A percentile compares a stretch with the other conserved stretches of the same genome.
Conservation (phyloP, 2,888 invertebrate species). For the Watsonalla binaria region DNA sequence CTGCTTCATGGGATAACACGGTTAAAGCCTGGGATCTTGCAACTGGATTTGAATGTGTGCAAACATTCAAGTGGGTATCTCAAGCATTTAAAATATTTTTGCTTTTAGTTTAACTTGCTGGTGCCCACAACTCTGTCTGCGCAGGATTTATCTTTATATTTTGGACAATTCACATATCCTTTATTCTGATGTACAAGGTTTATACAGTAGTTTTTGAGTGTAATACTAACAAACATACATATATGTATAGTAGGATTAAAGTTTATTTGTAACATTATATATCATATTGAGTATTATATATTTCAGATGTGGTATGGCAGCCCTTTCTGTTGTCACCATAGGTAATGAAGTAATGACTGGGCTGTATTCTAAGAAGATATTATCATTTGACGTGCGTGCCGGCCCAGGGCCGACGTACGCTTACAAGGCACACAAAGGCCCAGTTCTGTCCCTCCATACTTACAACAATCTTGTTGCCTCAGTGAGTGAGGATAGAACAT, state of each 20-base stretch:
- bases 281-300: background rate
- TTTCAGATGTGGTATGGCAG: constrained; percentile 70
- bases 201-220: too few relatives aligned
- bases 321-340: constrained; percentile 70
- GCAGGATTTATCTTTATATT: too few relatives aligned
- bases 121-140: too few relatives aligned
- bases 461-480: constrained; percentile 73
- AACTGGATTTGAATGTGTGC: constrained; percentile 58
- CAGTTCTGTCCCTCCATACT: constrained; percentile 64
- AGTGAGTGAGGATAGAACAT: constrained; percentile 78
- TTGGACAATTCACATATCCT: too few relatives aligned
- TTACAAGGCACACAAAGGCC: constrained; percentile 74
- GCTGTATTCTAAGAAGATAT: constrained; percentile 74
- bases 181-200: too few relatives aligned
- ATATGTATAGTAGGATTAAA: background rate
- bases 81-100: background rate
- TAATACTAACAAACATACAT: background rate
- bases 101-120: too few relatives aligned
- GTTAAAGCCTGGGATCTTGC: constrained; percentile 78
- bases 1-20: constrained; percentile 81
- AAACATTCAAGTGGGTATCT: constrained; percentile 63
- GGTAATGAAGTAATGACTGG: constrained; percentile 73
- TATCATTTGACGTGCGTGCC: constrained; percentile 72
- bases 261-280: constrained; percentile 2
- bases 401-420: constrained; percentile 52